Conservation (phyloP, 2,113 vertebrate genomes). For the Columba janthina region DNA sequence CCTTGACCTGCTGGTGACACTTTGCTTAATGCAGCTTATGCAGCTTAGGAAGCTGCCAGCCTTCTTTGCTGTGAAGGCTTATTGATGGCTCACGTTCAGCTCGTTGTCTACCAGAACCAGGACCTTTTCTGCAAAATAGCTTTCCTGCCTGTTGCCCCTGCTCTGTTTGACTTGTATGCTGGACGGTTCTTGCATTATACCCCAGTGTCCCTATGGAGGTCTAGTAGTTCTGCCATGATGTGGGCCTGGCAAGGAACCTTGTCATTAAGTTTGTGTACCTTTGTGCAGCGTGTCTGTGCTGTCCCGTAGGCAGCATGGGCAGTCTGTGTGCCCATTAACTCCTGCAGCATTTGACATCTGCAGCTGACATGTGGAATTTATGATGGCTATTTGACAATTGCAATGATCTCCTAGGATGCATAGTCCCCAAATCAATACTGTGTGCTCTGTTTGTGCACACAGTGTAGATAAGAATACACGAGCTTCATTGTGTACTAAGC, state of each 20-base stretch:
- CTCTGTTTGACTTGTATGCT: not conserved
- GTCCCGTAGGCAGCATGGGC: not conserved
- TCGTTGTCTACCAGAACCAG: not conserved
- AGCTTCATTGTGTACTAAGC: not conserved
- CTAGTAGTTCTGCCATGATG: not conserved
- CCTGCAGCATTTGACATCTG: not conserved
- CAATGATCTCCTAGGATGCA: not conserved
- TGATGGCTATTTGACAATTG: not conserved
- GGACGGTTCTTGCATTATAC: not conserved
- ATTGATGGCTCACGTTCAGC: not conserved
- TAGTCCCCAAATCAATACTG: not conserved
- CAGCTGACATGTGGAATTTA: not conserved
- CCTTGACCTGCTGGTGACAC: not conserved
- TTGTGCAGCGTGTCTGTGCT: accelerated
- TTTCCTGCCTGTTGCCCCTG: not conserved
- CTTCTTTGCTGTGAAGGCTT: not conserved
- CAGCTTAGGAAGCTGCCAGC: not conserved
- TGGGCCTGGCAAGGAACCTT: not conserved
- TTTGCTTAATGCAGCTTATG: not conserved
- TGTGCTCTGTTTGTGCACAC: not conserved
- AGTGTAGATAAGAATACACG: not conserved
- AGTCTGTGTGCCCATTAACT: not conserved
- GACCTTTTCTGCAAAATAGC: not conserved
- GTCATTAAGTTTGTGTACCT: not conserved
- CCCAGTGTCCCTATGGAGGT: not conserved